Evolutionary conservation across 2,113 vertebrate species (phyloP), one percentile per base, ranked within the genome.

Genomic region (Paracyprichromis sp.): DNA sequence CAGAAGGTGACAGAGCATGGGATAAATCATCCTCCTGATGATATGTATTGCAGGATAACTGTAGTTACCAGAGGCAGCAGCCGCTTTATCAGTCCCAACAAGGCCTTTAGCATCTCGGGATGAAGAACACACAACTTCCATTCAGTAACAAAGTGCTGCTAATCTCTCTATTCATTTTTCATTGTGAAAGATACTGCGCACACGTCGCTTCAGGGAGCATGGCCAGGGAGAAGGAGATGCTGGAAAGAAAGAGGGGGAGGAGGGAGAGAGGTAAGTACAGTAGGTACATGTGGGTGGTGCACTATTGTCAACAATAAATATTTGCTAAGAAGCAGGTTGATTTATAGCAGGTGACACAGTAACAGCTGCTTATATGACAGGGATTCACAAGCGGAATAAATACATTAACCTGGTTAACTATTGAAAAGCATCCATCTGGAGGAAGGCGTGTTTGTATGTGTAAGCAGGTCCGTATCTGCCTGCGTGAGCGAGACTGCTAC

Each of bases 151-250:
- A 93, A 94, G 66, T 85, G 84, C 86, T 19, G 29, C 89, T 92
- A 89, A 95, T 94, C 90, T 92, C 88, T 19, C 16, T 9, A 84
- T 93, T 61, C 85, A 94, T 94, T 92, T 94, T 90, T 94, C 84
- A 94, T 57, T 24, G 14, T 85, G 85, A 86, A 82, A 38, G 73
- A 45, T 86, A 38, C 56, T 73, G 89, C 78, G 57, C 40, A 54
- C 3, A 63, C 9, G 24, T 85, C 8, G 80, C 90, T 87, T 79
- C 88, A 12, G 90, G 85, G 85, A 87, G 36, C 21, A 9, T 47
- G 78, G 73, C 40, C 52, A 26, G 71, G 86, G 43, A 66, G 63
- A 87, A 53, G 82, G 71, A 92, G 87, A 84, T 73, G 81, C 85
- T 66, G 71, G 47, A 54, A 71, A 17, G 9, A 38, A 38, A 63